Percentiles rank a stretch among this genome's conserved stretches.
phyloP scores from a whole-genome alignment of 2,888 invertebrate genomes.

The Dasysyrphus tricinctus region DNA sequence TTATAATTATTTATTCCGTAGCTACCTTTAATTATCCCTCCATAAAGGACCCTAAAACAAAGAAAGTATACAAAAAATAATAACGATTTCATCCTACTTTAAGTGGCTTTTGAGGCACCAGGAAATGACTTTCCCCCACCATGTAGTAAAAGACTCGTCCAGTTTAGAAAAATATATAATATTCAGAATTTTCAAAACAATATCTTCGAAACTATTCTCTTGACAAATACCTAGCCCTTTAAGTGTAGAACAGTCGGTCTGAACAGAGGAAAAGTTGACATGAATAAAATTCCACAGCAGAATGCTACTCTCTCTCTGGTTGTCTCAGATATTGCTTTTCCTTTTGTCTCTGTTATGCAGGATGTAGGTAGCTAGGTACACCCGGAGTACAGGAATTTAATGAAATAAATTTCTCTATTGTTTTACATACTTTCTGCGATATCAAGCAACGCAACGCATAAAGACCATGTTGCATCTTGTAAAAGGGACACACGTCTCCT shows the following conservation, averaged over 20 bases:
- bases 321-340: conserved; percentile 21
- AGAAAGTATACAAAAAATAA: too few species aligned
- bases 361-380: not conserved
- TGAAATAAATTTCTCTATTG: conserved; percentile 30
- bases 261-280: not conserved
- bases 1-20: too few species aligned
- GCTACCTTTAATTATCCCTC: too few species aligned
- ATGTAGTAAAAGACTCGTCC: too few species aligned
- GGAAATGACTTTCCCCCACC: too few species aligned
- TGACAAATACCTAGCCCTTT: not conserved
- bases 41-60: too few species aligned
- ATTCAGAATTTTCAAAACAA: not conserved
- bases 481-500: conserved; percentile 27
- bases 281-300: conserved; percentile 5
- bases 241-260: conserved; percentile 7
- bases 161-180: too few species aligned
- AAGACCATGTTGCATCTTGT: conserved; percentile 17
- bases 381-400: conserved; percentile 15
- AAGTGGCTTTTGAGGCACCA: too few species aligned
- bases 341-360: not conserved
- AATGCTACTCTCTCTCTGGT: not conserved
- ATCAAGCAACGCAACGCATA: not conserved
- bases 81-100: too few species aligned
- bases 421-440: conserved; percentile 6
- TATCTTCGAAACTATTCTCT: conserved; percentile 15